These are phyloP conservation scores for Acropora yongei DNA, from an alignment of 64 coral and sea anemone species.

Conservation along the genomic window DNA sequence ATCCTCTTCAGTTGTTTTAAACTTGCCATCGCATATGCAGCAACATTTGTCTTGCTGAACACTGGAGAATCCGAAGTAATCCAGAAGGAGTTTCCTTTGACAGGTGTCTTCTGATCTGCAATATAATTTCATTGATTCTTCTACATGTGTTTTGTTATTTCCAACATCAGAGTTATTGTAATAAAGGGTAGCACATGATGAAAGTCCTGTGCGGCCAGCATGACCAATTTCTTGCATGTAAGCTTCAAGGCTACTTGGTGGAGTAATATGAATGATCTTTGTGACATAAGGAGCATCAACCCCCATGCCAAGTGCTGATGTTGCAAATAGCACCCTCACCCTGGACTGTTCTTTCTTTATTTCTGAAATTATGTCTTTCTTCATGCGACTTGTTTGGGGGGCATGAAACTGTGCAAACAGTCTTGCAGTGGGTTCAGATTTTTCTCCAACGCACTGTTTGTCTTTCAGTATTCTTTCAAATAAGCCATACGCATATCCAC, in stretches of 20 bases:
- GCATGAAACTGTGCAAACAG: constrained; percentile 76
- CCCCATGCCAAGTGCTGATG: constrained; percentile 76
- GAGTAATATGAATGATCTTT: constrained; percentile 67
- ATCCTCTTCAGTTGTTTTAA: not conserved
- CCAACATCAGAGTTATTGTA: too few species aligned
- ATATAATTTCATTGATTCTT: not conserved
- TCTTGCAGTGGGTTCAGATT: constrained; percentile 31
- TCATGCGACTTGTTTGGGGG: constrained; percentile 45
- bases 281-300: constrained; percentile 63
- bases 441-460: constrained; percentile 61
- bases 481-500: constrained; percentile 73
- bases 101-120: constrained; percentile 44
- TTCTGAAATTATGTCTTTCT: constrained; percentile 30
- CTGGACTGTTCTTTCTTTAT: constrained; percentile 64
- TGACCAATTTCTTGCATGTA: too few species aligned
- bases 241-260: constrained; percentile 53
- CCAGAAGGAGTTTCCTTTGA: constrained; percentile 53
- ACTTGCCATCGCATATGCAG: constrained; percentile 49
- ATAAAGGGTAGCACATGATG: too few species aligned
- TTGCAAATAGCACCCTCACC: constrained; percentile 67
- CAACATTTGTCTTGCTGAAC: constrained; percentile 66
- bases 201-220: too few species aligned
- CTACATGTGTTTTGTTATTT: too few species aligned
- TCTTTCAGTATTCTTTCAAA: constrained; percentile 55
- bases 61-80: constrained; percentile 75